Conservation (phyloP, 1,140 invertebrate species). For the Drosophila lacertosa region DNA sequence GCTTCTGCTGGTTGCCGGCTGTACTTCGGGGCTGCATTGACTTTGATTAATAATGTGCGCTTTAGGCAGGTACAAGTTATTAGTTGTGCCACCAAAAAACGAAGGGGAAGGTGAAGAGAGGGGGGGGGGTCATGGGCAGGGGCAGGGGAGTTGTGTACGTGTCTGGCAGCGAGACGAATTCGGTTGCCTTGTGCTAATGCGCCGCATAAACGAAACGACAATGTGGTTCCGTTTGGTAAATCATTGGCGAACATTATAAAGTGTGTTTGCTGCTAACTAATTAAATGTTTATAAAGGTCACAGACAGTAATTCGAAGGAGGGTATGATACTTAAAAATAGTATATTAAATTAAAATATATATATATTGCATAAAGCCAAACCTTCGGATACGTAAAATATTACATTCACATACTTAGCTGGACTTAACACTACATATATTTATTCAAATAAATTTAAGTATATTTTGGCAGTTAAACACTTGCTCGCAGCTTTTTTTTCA, state of each 20-base stretch:
- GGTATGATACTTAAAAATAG: too few relatives aligned
- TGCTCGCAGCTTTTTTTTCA: too few relatives aligned
- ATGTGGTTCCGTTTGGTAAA: conserved; percentile 1
- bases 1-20: background rate
- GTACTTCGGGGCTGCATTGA: conserved; percentile 58
- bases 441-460: too few relatives aligned
- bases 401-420: too few relatives aligned
- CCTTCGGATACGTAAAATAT: too few relatives aligned
- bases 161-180: background rate
- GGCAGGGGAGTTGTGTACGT: background rate
- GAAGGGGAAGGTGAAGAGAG: background rate
- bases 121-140: background rate
- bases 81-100: conserved; percentile 35
- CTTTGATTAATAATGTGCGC: conserved; percentile 81
- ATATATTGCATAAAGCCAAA: too few relatives aligned
- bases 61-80: conserved; percentile 73
- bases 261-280: background rate
- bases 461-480: too few relatives aligned
- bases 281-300: too few relatives aligned
- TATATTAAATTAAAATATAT: too few relatives aligned
- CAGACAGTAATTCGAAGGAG: too few relatives aligned
- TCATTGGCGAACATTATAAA: background rate
- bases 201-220: conserved; percentile 50
- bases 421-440: too few relatives aligned
- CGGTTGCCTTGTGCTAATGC: conserved; percentile 18